Evolutionary conservation across 2,888 invertebrate genomes (phyloP), one percentile per base, ranked within the genome.

Genomic region (Furcula furcula): DNA sequence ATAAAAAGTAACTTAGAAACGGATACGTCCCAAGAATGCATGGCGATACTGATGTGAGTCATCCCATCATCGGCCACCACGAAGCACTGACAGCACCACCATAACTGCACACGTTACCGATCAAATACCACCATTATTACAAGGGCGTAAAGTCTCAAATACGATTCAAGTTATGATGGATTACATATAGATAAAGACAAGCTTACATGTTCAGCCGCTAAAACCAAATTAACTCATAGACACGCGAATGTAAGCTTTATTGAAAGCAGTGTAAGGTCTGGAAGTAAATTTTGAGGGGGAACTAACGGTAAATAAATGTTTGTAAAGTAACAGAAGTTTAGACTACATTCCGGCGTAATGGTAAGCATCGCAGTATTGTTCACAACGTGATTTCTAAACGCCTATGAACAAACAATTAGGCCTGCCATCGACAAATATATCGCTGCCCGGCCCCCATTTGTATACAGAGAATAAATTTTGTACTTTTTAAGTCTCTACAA

Each of bases 1-100:
- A 69, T 68, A 74, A 76, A 71, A 58, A 65, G 55, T 56, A 67
- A 75, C 50, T 55, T 51, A 61, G 58, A 71, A 83, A 78, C 83
- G 83, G 83, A 83, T 81, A 79, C 80, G 67, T 61, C 66, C 65
- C 65, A 80, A 78, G 84, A 83, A 85, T 85, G 84, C 76, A 72
- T 64, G 50, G 61, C 64, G 74, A 77, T 76, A 75, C 64, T 68
- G 69, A 73, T 66, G 74, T 84, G 84, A 85, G 53, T 85, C 84
- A 83, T 75, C 71, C 69, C 75, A 76, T 76, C 79, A 79, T 58
- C 73, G 82, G 71, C 82, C 84, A 83, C 81, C 80, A 62, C 76
- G 74, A 71, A 74, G 76, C 50, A 55, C 41, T 62, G 55, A 59
- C 62, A 59, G 41, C 31, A 45, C 74, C 69, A 65, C 0, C 31